Conservation (phyloP, 1,140 invertebrate genomes). For the Arion vulgaris region DNA sequence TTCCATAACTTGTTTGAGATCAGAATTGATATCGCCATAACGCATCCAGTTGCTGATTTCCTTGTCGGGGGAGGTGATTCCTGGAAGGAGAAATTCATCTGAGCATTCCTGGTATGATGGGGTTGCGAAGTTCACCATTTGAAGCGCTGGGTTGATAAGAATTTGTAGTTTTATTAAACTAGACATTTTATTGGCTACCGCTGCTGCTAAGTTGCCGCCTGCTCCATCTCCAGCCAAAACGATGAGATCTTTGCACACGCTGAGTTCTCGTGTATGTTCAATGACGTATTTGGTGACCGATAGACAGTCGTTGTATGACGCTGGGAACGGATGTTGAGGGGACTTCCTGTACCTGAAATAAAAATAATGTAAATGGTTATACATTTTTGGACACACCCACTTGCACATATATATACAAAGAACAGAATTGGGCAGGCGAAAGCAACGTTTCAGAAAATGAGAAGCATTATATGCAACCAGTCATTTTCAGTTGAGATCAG, state of each 20-base stretch:
- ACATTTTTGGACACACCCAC: neutral
- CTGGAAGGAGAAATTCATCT: conserved; percentile 46
- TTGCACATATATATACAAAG: neutral
- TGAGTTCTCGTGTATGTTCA: conserved; percentile 47
- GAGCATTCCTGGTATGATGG: conserved; percentile 65
- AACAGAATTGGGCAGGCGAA: too few species aligned
- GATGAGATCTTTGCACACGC: conserved; percentile 54
- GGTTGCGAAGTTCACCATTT: conserved; percentile 65
- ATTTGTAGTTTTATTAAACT: conserved; percentile 46
- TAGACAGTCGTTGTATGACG: conserved; percentile 60
- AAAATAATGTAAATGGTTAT: conserved; percentile 10
- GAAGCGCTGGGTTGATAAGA: conserved; percentile 66
- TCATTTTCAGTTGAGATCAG: too few species aligned
- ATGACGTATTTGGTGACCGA: conserved; percentile 59
- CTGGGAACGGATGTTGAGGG: conserved; percentile 64
- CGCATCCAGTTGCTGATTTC: conserved; percentile 57
- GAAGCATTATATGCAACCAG: too few species aligned
- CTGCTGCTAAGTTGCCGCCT: conserved; percentile 66
- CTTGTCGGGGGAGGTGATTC: conserved; percentile 56
- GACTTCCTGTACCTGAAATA: conserved; percentile 64
- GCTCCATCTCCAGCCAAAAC: conserved; percentile 65
- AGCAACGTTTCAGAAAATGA: too few species aligned
- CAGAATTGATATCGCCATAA: conserved; percentile 45
- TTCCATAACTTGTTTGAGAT: conserved; percentile 39
- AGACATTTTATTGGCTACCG: conserved; percentile 51